Evolutionary conservation across 2,113 vertebrate species (phyloP), one percentile per base, ranked within the genome.

Genomic region (Probosciger aterrimus): DNA sequence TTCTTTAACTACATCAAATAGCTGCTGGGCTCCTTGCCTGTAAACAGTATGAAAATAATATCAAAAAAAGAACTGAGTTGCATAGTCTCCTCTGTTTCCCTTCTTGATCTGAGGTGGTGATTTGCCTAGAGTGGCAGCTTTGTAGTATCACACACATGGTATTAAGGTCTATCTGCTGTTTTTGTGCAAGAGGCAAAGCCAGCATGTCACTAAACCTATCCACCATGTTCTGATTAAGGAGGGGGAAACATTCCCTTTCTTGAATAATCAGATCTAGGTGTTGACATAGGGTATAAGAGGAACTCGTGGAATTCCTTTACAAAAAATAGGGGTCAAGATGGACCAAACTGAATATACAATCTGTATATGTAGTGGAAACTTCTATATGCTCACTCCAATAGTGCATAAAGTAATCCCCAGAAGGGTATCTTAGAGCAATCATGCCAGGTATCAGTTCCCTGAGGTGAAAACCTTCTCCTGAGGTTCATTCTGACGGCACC

Each of bases 51-150:
- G 53, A 94, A 94, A 95, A 92, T 65, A 76, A 62, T 43, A 89
- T 39, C 27, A 88, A 80, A 64, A 84, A 85, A 78, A 82, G 43
- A 80, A 73, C n/a, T 22, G 41, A 90, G n/a, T 18, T 87, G 75
- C 78, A 89, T 1, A 74, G 78, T 92, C 81, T 87, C 78, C 41
- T 68, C 43, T 73, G 80, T 62, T 91, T 91, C 75, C 90, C 37
- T 91, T 91, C 78, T 86, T 74, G n/a, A 62, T 80, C 70, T 82
- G 8, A 82, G 79, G 63, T 73, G 37, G 68, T 76, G n/a, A 90
- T 90, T 96, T 90, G 93, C 79, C 90, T 94, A 85, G 35, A 80
- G 14, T 67, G 49, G 53, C 70, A 95, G 59, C n/a, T 87, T 22
- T 44, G 67, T 3, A 65, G 57, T 50, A 39, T 81, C 70, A 82